Evolutionary conservation across 2,888 invertebrate species (phyloP).

Genomic region (Eupeodes luniger): DNA sequence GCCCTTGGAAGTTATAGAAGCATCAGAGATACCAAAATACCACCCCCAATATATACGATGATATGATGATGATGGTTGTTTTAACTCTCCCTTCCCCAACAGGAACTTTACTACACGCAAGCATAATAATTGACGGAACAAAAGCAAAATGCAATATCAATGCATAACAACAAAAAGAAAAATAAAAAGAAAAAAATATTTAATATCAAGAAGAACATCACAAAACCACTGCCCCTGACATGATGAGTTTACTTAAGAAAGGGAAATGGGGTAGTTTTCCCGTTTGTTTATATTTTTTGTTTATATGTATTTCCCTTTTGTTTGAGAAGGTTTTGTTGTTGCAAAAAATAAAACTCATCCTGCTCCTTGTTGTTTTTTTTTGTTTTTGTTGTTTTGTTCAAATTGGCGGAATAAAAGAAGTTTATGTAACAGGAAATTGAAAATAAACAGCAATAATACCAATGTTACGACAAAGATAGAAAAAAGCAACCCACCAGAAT

Average conservation of each 20-base stretch:
- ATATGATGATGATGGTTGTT: slow-evolving; percentile 8
- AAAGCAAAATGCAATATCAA: slow-evolving; percentile 61
- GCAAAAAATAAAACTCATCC: slow-evolving; percentile 15
- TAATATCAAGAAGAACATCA: slow-evolving; percentile 32
- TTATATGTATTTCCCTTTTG: slow-evolving; percentile 10
- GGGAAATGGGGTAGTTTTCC: slow-evolving; percentile 24
- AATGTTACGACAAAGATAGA: slow-evolving; percentile 26
- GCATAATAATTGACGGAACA: slow-evolving; percentile 64
- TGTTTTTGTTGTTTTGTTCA: slow-evolving; percentile 58
- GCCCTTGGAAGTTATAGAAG: slow-evolving; percentile 28
- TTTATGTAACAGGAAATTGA: slow-evolving; percentile 74
- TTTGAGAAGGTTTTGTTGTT: slow-evolving; percentile 18
- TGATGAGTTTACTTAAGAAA: slow-evolving; percentile 64
- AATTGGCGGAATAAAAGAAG: slow-evolving; percentile 73
- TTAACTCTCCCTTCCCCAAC: background rate
- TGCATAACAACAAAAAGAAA: slow-evolving; percentile 23
- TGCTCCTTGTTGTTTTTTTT: background rate
- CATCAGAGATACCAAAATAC: background rate
- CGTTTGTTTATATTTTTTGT: slow-evolving; percentile 7
- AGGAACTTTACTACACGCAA: slow-evolving; percentile 26
- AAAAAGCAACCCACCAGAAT: background rate
- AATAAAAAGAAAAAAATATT: slow-evolving; percentile 18
- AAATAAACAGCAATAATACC: slow-evolving; percentile 73
- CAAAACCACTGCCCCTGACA: slow-evolving; percentile 33
- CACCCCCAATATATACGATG: background rate